Evolutionary conservation across 2,113 vertebrate species (phyloP).

Genomic region (Tautogolabrus adspersus): DNA sequence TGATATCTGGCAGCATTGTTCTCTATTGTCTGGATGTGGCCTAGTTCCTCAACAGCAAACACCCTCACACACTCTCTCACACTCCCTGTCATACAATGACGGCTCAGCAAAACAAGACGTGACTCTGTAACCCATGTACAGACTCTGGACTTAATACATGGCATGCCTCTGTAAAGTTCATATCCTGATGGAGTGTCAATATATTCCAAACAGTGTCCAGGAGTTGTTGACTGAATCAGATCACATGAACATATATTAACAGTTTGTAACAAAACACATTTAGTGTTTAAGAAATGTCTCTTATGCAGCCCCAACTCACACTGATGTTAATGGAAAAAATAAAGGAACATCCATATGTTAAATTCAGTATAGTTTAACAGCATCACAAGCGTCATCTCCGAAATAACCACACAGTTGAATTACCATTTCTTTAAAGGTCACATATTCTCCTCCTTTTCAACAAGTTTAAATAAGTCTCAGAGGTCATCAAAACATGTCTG

Average conservation of each 20-base stretch:
- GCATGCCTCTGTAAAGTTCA: not conserved
- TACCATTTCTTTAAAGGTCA: no score
- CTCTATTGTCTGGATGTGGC: slow-evolving; percentile 76
- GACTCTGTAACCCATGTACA: slow-evolving; percentile 15
- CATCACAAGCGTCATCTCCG: no score
- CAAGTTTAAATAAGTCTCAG: no score
- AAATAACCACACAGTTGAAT: no score
- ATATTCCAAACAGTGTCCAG: not conserved
- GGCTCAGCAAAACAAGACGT: slow-evolving; percentile 10
- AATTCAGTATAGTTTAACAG: no score
- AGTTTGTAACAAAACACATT: no score
- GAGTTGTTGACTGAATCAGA: not conserved
- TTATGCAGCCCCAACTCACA: not conserved
- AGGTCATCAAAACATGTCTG: no score
- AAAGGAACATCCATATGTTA: no score
- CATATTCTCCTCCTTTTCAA: no score
- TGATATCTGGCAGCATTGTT: slow-evolving; percentile 69
- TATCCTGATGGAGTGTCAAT: not conserved
- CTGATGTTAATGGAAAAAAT: no score
- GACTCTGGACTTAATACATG: slow-evolving; percentile 2
- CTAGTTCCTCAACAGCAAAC: slow-evolving; percentile 69
- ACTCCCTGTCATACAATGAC: slow-evolving; percentile 7
- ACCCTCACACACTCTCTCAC: not conserved
- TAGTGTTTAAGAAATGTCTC: not conserved
- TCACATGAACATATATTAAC: no score